phyloP scores from a whole-genome alignment of 2,888 invertebrate genomes.

The Byasa hedistus region DNA sequence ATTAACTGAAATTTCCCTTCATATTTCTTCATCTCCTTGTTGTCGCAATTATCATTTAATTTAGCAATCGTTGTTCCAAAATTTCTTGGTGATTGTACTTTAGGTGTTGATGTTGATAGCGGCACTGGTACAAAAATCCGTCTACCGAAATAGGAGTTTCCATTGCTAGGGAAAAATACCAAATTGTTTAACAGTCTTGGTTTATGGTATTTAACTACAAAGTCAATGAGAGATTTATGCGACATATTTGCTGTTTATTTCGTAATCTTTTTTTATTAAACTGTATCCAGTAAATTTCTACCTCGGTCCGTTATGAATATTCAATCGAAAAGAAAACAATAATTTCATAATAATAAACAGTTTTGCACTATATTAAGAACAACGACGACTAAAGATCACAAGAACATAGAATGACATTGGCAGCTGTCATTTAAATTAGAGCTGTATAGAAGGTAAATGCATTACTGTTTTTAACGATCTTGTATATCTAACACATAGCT shows the following conservation, averaged over 20 bases:
- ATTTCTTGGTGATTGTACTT: slow-evolving; percentile 56
- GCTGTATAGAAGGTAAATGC: no score
- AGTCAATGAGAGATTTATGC: slow-evolving; percentile 68
- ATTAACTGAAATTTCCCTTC: slow-evolving; percentile 83
- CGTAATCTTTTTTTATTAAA: no score
- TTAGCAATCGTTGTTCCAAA: slow-evolving; percentile 54
- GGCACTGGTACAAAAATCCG: slow-evolving; percentile 53
- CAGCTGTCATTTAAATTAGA: no score
- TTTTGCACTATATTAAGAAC: no score
- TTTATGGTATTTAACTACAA: slow-evolving; percentile 69
- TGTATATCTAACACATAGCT: no score
- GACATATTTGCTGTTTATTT: slow-evolving; percentile 49
- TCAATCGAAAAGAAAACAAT: no score
- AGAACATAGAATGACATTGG: no score
- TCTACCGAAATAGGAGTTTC: slow-evolving; percentile 70
- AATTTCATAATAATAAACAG: no score
- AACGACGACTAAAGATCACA: no score
- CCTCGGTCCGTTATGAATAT: no score
- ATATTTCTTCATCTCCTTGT: slow-evolving; percentile 46
- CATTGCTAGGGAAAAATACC: slow-evolving; percentile 71
- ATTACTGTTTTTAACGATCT: no score
- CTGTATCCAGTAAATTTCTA: no score
- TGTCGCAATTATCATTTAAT: slow-evolving; percentile 48
- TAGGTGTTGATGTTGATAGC: slow-evolving; percentile 56
- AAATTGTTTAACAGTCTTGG: slow-evolving; percentile 68